These are phyloP conservation scores for Coregonus ussuriensis DNA, from an alignment of 2,797 vertebrate genomes.

Conservation along the genomic window DNA sequence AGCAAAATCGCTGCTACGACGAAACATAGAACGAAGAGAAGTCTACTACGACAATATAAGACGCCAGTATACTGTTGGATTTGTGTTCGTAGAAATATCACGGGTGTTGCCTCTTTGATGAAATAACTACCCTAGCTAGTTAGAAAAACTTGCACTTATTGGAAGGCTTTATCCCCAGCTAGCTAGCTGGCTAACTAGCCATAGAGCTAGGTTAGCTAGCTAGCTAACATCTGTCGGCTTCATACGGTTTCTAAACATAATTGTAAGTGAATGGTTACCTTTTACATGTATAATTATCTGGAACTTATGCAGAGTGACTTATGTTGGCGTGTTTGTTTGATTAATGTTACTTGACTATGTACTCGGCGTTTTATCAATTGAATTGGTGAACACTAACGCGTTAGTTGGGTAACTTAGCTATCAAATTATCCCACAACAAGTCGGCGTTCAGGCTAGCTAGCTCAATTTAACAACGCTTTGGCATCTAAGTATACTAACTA, in stretches of 20 bases:
- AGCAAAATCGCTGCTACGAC: conserved; percentile 77
- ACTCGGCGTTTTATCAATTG: not conserved
- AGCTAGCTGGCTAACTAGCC: conserved; percentile 69
- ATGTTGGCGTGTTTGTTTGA: not conserved
- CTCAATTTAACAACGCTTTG: not conserved
- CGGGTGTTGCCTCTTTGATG: conserved; percentile 29
- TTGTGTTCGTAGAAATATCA: conserved; percentile 49
- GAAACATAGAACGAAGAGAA: conserved; percentile 64
- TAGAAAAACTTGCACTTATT: conserved; percentile 34
- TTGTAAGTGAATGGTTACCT: conserved; percentile 5
- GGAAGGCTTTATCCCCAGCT: conserved; percentile 68
- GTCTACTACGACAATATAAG: conserved; percentile 45
- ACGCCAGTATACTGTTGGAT: conserved; percentile 48
- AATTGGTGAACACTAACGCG: not conserved
- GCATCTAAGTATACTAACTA: too few relatives aligned
- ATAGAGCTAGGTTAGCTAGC: conserved; percentile 51
- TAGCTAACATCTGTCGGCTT: conserved; percentile 11
- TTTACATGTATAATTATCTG: not conserved
- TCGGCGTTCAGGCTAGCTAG: not conserved
- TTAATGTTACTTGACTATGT: not conserved
- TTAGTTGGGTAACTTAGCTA: not conserved
- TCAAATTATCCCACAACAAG: not conserved
- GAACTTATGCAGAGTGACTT: not conserved
- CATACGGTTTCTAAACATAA: conserved; percentile 1
- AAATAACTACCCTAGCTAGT: conserved; percentile 44